Evolutionary conservation across 2,113 vertebrate genomes (phyloP), one percentile per base, ranked within the genome.

Genomic region (Oxyura jamaicensis): DNA sequence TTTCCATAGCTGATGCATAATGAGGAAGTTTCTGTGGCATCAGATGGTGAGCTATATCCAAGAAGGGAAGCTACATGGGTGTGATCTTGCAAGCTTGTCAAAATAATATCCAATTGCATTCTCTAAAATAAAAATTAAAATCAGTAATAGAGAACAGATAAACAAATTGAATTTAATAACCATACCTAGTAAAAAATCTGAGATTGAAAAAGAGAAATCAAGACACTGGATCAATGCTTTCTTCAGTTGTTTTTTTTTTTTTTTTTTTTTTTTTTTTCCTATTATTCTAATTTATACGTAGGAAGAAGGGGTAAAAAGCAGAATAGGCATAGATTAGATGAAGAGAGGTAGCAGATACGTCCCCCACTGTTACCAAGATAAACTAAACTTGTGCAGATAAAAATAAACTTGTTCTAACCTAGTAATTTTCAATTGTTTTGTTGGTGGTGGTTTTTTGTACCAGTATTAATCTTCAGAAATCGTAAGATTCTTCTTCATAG

Each of bases 71-170:
- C 99, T 48, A 99, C 99, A 1, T 99, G 99, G 55, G 99, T 99
- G 97, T 99, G 99, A 97, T 99, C 99, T 96, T 99, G 99, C 39
- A 99, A 97, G 80, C 99, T 99, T 65, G 99, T 99, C 95, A 99
- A 98, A 97, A 99, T 99, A 59, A 99, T 99, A 97, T 99, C 99
- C 91, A 99, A 88, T 84, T 99, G 99, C 99, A 99, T 99, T 96
- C 99, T 98, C 99, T 95, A 75, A 82, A 95, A 22, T 50, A 18
- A 65, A 62, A 62, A 12, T 39, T 41, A 65, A 28, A 63, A 18
- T n/a, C 8, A 52, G 28, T n/a, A 48, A 13, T 16, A 76, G 9
- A 58, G 15, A 94, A 72, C 6, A 50, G 22, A 63, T 44, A 52
- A 81, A 84, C 46, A 55, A 2, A 77, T 4, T 2, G 0, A 80